phyloP scores from a whole-genome alignment of 2,113 vertebrate genomes.

The Sorex fumeus region DNA sequence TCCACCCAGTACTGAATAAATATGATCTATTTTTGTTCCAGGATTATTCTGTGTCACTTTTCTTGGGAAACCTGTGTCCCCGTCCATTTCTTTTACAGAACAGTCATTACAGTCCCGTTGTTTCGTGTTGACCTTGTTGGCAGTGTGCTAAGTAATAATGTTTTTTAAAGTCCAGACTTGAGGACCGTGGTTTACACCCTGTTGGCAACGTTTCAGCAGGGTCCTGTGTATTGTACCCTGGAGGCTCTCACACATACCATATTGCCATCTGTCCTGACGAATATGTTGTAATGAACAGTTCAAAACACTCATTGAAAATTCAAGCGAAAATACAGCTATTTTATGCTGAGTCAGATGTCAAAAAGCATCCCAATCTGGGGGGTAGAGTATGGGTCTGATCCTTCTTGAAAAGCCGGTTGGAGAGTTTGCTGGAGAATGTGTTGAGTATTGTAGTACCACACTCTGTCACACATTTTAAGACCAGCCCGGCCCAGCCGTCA shows the following conservation, averaged over 20 bases:
- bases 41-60: constrained; percentile 49
- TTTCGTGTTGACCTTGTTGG: constrained; percentile 88
- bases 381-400: constrained; percentile 66
- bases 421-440: constrained; percentile 78
- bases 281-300: constrained; percentile 81
- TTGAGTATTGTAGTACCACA: constrained; percentile 82
- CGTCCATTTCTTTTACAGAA: constrained; percentile 63
- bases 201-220: constrained; percentile 85
- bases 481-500: constrained; percentile 73
- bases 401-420: constrained; percentile 57
- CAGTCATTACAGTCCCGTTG: constrained; percentile 76
- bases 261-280: constrained; percentile 84
- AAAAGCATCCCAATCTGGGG: constrained; percentile 65
- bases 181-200: constrained; percentile 85
- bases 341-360: constrained; percentile 49
- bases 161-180: constrained; percentile 85
- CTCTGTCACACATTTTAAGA: constrained; percentile 81
- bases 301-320: constrained; percentile 73
- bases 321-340: constrained; percentile 63
- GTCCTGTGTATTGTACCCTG: constrained; percentile 80
- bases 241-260: constrained; percentile 80
- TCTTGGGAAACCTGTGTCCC: constrained; percentile 53
- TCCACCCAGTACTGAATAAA: constrained; percentile 84
- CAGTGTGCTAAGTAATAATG: constrained; percentile 84
- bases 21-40: constrained; percentile 70